Evolutionary conservation across 2,797 vertebrate species (phyloP).

Genomic region (Nannoperca obscura): DNA sequence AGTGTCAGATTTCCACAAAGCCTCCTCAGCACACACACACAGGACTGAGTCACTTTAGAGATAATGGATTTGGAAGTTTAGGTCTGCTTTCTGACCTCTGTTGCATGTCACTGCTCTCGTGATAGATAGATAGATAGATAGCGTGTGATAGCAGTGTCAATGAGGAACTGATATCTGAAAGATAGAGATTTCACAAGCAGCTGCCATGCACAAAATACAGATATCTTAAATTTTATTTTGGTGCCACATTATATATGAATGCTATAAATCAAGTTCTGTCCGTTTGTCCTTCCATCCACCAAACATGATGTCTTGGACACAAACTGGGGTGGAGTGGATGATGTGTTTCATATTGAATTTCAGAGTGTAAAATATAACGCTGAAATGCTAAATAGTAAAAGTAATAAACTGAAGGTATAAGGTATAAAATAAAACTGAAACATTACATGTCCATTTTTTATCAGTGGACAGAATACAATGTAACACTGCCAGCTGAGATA

Average conservation of each 20-base stretch:
- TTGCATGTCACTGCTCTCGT: background rate
- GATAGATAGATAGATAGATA: too few species aligned
- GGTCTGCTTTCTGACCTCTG: background rate
- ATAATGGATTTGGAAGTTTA: constrained; percentile 11
- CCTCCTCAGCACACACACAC: constrained; percentile 7
- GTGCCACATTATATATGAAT: background rate
- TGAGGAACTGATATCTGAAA: background rate
- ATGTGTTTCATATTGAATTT: background rate
- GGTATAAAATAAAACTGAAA: background rate
- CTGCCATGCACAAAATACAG: background rate
- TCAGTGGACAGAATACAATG: too few species aligned
- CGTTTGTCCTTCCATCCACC: background rate
- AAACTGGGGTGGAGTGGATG: constrained; percentile 4
- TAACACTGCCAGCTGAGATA: background rate
- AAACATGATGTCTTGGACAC: background rate
- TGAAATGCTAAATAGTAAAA: background rate
- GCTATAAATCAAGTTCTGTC: background rate
- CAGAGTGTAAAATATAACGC: background rate
- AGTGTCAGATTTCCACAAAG: constrained; percentile 3
- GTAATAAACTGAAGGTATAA: background rate
- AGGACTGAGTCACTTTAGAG: background rate
- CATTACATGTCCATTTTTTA: too few species aligned
- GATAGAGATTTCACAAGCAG: background rate
- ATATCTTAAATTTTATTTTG: too few species aligned
- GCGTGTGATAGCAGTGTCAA: too few species aligned